Base-by-base conservation (phyloP, 2,888 invertebrate species). In the Athalia cordata region DNA sequence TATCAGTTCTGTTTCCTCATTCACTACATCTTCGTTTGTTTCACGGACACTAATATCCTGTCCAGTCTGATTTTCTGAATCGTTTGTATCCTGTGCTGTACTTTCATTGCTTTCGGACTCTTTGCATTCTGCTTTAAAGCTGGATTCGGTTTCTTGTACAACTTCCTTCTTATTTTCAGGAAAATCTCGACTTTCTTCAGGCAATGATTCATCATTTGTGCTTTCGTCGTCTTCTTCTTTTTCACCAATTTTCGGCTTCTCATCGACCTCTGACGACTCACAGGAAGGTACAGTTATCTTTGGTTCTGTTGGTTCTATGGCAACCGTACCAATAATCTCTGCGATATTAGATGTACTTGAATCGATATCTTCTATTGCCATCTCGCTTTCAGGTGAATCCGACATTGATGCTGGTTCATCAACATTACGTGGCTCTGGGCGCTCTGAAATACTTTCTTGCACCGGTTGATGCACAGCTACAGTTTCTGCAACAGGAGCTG, bases 341-440 rank as follows among this genome's bases (percentile, higher is more conserved):
- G 92, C 92, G 78, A 92, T 91, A 84, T 92, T 92, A 0, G 92
- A 91, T 45, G 91, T 91, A 62, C 91, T 92, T 15, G 92, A 91
- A 82, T 92, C 92, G n/a, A 92, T 92, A 77, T 92, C 92, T 81
- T 92, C 92, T 78, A 92, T 91, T 79, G 92, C 91, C 80, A 92
- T 91, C 84, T 92, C 92, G 9, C 92, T 91, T 57, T 91, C 85
- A 0, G 91, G 91, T 11, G 92, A 91, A 83, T 91, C 90, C 4
- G 90, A 90, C 7, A 90, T 85, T 3, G 91, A 87, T n/a, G 91
- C 90, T 45, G 90, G 86, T 80, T 91, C 91, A 15, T 91, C 91
- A 49, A 91, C 87, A 81, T 91, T 91, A 79, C 91, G 90, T 11
- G 90, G 88, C 84, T 91, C 91, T 47, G 90, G 84, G 81, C 52